phyloP scores from a whole-genome alignment of 2,113 vertebrate genomes.

The Lutjanus erythropterus region DNA sequence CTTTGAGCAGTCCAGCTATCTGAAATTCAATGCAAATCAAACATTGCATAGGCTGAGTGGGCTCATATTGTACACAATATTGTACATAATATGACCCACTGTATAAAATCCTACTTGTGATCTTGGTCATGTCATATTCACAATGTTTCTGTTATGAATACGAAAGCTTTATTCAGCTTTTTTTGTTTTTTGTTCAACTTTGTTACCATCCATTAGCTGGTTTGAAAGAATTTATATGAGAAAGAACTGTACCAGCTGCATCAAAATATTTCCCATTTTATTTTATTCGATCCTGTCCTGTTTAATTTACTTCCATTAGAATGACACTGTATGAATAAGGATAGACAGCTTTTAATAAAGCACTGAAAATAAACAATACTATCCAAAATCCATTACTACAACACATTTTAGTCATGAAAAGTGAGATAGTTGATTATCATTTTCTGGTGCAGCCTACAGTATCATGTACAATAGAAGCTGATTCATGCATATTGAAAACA shows the following conservation, averaged over 20 bases:
- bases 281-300: slow-evolving; percentile 13
- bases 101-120: slow-evolving; percentile 9
- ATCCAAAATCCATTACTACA: slow-evolving; percentile 51
- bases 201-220: slow-evolving; percentile 43
- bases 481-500: slow-evolving; percentile 79
- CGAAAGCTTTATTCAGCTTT: slow-evolving; percentile 21
- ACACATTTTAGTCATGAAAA: slow-evolving; percentile 42
- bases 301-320: slow-evolving; percentile 45
- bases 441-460: slow-evolving; percentile 60
- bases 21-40: slow-evolving; percentile 66
- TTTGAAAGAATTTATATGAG: slow-evolving; percentile 25
- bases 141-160: slow-evolving; percentile 2
- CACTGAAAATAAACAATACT: slow-evolving; percentile 51
- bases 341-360: slow-evolving; percentile 30
- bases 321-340: slow-evolving; percentile 27
- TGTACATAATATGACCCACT: too few species aligned
- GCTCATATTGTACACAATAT: background rate
- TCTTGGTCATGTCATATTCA: background rate
- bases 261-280: slow-evolving; percentile 28
- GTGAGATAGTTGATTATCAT: slow-evolving; percentile 72
- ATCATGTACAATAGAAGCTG: slow-evolving; percentile 68
- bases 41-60: background rate
- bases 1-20: slow-evolving; percentile 93
- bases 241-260: slow-evolving; percentile 6
- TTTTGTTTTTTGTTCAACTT: slow-evolving; percentile 26